Evolutionary conservation across 2,797 vertebrate genomes (phyloP).

Genomic region (Hyperoplus immaculatus): DNA sequence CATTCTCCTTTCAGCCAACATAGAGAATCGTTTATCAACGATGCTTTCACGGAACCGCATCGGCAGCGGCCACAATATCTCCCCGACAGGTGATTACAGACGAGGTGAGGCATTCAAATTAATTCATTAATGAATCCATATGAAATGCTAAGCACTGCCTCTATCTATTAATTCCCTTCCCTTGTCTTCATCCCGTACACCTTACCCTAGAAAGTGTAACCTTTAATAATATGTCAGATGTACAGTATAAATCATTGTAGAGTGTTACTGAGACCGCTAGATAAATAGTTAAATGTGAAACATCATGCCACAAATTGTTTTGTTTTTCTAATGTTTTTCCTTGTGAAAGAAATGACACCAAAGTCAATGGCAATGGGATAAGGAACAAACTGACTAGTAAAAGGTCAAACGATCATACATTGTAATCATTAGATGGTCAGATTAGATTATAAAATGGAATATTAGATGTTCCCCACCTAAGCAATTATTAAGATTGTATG

Average conservation of each 20-base stretch:
- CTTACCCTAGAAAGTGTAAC: background rate
- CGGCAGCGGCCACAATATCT: slow-evolving; percentile 45
- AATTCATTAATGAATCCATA: background rate
- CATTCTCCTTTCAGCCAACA: slow-evolving; percentile 68
- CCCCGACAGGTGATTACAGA: slow-evolving; percentile 84
- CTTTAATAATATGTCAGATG: background rate
- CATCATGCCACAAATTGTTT: background rate
- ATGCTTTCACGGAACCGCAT: slow-evolving; percentile 56
- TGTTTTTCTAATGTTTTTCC: background rate
- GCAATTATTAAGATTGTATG: background rate
- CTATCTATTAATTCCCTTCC: background rate
- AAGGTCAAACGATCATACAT: background rate
- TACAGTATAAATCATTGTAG: background rate
- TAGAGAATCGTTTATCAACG: slow-evolving; percentile 77
- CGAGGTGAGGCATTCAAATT: slow-evolving; percentile 67
- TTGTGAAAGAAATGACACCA: background rate
- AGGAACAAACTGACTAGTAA: background rate
- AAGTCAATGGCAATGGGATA: background rate
- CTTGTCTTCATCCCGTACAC: background rate
- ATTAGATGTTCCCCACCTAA: background rate
- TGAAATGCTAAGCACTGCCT: background rate
- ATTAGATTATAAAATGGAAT: background rate
- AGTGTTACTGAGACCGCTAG: background rate
- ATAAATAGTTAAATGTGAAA: background rate
- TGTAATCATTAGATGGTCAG: background rate